phyloP scores from a whole-genome alignment of 2,797 vertebrate genomes.

The Pangasius sanitwongsei region DNA sequence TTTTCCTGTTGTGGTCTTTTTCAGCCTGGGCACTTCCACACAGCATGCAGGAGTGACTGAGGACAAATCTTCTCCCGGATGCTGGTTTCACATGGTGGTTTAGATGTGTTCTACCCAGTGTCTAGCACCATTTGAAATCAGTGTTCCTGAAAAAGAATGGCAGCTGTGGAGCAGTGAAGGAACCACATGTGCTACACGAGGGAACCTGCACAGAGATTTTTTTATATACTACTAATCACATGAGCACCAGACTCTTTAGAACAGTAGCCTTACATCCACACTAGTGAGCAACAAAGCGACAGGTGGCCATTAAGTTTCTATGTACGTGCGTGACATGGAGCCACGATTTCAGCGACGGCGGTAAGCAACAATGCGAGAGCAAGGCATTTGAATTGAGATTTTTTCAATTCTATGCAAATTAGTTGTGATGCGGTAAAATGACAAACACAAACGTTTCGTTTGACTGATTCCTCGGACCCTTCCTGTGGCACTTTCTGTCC shows the following conservation, averaged over 20 bases:
- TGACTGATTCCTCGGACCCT: background rate
- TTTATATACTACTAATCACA: background rate
- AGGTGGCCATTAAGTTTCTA: background rate
- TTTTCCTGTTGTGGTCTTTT: conserved; percentile 34
- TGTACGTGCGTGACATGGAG: background rate
- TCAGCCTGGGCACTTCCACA: background rate
- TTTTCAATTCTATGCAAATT: background rate
- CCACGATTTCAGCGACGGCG: background rate
- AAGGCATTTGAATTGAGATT: background rate
- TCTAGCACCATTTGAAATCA: conserved; percentile 99
- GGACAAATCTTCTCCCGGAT: conserved; percentile 84
- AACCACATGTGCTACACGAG: background rate
- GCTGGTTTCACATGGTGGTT: conserved; percentile 99
- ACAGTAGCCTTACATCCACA: background rate
- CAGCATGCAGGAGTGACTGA: background rate
- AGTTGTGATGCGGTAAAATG: background rate
- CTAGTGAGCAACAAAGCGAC: background rate
- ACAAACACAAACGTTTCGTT: background rate
- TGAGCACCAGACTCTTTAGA: background rate
- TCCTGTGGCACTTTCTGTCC: background rate
- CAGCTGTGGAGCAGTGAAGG: conserved; percentile 39
- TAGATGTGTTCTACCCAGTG: conserved; percentile 92
- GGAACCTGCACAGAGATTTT: background rate
- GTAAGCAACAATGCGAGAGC: background rate
- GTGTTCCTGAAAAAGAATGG: conserved; percentile 92